Conservation (phyloP, 2,113 vertebrate species). For the Tragelaphus imberbis region DNA sequence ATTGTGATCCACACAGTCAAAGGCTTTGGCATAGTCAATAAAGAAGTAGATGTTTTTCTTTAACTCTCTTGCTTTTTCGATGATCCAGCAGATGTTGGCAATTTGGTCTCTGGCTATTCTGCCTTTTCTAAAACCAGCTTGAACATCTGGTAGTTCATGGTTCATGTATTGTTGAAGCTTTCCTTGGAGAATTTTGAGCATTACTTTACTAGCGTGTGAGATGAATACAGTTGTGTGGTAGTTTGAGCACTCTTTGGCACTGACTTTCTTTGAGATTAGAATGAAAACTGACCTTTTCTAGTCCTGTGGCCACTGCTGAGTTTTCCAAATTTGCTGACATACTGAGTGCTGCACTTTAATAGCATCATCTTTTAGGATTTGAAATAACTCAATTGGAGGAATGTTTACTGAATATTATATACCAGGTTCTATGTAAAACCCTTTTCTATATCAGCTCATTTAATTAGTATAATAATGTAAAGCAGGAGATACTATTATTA, state of each 20-base stretch:
- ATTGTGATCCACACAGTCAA: neutral
- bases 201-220: neutral
- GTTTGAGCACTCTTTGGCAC: neutral
- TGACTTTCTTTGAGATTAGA: neutral
- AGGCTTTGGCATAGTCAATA: neutral
- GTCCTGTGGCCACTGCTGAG: neutral
- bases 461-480: neutral
- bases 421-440: neutral
- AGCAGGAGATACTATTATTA: neutral
- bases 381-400: neutral
- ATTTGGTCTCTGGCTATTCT: neutral
- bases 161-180: neutral
- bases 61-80: no score
- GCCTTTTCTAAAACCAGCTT: neutral
- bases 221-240: neutral
- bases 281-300: neutral
- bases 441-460: neutral
- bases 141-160: neutral
- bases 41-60: neutral
- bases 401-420: neutral
- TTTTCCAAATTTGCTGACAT: neutral
- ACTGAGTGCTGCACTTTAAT: neutral
- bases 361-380: neutral
- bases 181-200: neutral
- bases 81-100: neutral